Conservation (phyloP, 2,113 vertebrate genomes). For the Acanthisitta chloris region DNA sequence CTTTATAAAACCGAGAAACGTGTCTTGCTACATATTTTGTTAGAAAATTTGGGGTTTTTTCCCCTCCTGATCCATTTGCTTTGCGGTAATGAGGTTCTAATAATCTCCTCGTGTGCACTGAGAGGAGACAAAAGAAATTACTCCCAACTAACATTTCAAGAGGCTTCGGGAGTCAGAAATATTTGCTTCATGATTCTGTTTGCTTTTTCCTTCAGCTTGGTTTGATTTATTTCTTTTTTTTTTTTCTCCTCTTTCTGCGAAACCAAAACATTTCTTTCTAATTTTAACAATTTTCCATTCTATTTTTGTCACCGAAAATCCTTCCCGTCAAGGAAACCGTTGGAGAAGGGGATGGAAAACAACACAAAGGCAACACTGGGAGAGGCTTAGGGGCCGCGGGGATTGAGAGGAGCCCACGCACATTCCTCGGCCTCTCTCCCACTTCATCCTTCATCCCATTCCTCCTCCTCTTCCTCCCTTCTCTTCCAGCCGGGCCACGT, state of each 20-base stretch:
- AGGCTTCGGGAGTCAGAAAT: not conserved
- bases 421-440: not conserved
- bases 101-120: not conserved
- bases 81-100: not conserved
- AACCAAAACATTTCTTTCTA: not conserved
- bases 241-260: not conserved
- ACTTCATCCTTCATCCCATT: not conserved
- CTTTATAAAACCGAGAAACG: conserved; percentile 71
- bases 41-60: not conserved
- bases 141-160: not conserved
- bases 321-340: not conserved
- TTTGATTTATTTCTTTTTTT: accelerated
- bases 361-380: not conserved
- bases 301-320: not conserved
- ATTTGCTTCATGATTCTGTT: accelerated
- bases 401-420: conserved; percentile 5
- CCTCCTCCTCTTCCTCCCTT: not conserved
- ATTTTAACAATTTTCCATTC: accelerated
- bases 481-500: not conserved
- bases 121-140: conserved; percentile 16
- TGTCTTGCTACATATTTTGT: not conserved
- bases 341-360: not conserved
- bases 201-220: accelerated
- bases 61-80: not conserved
- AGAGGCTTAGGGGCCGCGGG: not conserved